Percentiles rank a stretch among this genome's conserved stretches.
These are phyloP conservation scores for Sternarchorhynchus goeldii DNA, from an alignment of 2,797 vertebrate genomes.

Conservation along the genomic window DNA sequence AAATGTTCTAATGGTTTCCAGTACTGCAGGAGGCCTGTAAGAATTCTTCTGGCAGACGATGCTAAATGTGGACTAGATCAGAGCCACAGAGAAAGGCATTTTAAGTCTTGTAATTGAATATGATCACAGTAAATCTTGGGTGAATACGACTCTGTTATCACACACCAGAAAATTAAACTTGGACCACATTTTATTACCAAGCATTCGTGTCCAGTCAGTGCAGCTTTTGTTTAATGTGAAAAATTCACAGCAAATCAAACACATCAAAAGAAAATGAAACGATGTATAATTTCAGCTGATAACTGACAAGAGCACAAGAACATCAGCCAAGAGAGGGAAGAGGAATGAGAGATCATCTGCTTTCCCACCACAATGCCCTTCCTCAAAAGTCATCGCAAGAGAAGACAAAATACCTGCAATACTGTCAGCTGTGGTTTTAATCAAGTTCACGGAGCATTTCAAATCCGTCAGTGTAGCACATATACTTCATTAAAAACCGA, in stretches of 20 bases:
- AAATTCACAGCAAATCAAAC: not conserved
- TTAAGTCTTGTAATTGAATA: conserved; percentile 20
- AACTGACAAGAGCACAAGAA: not conserved
- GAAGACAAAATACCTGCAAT: not conserved
- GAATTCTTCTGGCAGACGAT: not conserved
- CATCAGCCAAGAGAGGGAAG: not conserved
- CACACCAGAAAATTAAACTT: not conserved
- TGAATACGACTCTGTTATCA: not conserved
- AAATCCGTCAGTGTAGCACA: not conserved
- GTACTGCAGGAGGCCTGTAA: conserved; percentile 30
- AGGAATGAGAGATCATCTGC: not conserved
- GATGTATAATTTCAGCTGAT: not conserved
- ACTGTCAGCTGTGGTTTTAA: not conserved
- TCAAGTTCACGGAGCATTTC: not conserved
- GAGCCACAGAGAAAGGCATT: conserved; percentile 1
- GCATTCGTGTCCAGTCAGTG: not conserved
- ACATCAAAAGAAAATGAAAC: not conserved
- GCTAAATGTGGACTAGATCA: conserved; percentile 29
- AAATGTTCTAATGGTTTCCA: conserved; percentile 3
- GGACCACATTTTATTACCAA: conserved; percentile 3
- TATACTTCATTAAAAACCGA: not conserved
- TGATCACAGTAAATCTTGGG: conserved; percentile 12
- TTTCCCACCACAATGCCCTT: not conserved
- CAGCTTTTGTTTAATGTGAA: not conserved
- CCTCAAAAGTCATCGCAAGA: not conserved